Evolutionary conservation across 2,888 invertebrate species (phyloP), one percentile per base, ranked within the genome.

Genomic region (Rutpela maculata): DNA sequence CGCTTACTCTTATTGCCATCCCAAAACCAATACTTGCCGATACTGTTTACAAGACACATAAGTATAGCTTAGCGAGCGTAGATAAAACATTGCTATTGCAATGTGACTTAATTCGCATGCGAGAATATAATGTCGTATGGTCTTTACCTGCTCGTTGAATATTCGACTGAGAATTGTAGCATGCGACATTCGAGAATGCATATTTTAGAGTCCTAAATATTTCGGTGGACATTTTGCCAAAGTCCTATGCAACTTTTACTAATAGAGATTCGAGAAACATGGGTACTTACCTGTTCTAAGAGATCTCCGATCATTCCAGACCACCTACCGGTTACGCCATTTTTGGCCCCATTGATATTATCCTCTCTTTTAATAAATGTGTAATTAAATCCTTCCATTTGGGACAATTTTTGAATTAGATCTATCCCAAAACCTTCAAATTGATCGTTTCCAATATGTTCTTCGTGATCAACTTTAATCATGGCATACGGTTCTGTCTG

Each of bases 341-440:
- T 89, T 87, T 90, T 83, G 80, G 82, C 81, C 75, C 89, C 80
- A 86, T 91, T 87, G 50, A 88, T 82, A 56, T 86, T 87, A 70
- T 89, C 89, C 43, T 85, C 86, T 78, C 89, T 84, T n/a, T 88
- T 84, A 55, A 90, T 88, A 67, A 94, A 92, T 0, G 94, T 94
- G 86, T 95, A 97, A 85, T 94, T 95, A 88, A 98, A 97, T 62
- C 94, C 94, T 43, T 96, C 92, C 86, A 94, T 92, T 86, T 93
- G 92, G 12, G 96, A 92, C 59, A 98, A 91, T 87, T 96, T 95
- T 55, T 95, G 92, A 76, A 98, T 94, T 19, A 98, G 90, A 86
- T 98, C 98, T 70, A 98, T 94, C 26, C 95, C 96, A 86, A 96
- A 98, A 6, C 97, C 97, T 90, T 97, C 96, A 86, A 93, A 97